These are phyloP conservation scores for Pteromalus puparum DNA, from an alignment of 1,140 invertebrate genomes.

Conservation along the genomic window DNA sequence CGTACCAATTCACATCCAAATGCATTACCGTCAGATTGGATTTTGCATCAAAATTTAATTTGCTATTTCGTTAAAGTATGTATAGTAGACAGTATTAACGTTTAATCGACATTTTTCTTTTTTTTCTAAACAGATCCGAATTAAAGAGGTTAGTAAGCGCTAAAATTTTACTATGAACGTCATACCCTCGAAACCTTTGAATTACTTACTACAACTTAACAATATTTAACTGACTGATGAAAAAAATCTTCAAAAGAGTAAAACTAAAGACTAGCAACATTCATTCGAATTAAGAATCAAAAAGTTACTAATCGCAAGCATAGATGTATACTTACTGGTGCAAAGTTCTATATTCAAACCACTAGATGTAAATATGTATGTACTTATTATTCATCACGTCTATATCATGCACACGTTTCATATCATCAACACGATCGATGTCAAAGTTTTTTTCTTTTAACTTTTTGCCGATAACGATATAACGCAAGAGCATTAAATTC, in stretches of 20 bases:
- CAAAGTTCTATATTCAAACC: not conserved
- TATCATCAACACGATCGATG: not conserved
- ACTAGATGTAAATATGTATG: not conserved
- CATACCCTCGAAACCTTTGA: not conserved
- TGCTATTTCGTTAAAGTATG: conserved; percentile 16
- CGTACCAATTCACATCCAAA: not conserved
- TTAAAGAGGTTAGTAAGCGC: conserved; percentile 32
- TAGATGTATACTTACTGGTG: not conserved
- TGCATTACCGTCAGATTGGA: conserved; percentile 4
- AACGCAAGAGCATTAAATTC: too few relatives aligned
- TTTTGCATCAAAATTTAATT: conserved; percentile 42
- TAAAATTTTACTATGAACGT: conserved; percentile 25
- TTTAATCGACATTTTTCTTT: conserved; percentile 24
- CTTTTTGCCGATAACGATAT: too few relatives aligned
- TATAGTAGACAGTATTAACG: not conserved
- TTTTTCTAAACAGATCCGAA: conserved; percentile 38
- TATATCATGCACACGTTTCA: not conserved
- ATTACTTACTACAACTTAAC: not conserved
- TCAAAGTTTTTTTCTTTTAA: not conserved
- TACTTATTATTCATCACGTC: not conserved
- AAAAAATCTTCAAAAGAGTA: not conserved
- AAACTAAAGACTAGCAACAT: not conserved
- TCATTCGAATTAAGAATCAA: not conserved
- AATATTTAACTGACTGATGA: not conserved
- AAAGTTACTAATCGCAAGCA: not conserved